Percentiles rank a stretch among this genome's conserved stretches.
phyloP scores from a whole-genome alignment of 2,797 vertebrate species.

The Semaprochilodus insignis region DNA sequence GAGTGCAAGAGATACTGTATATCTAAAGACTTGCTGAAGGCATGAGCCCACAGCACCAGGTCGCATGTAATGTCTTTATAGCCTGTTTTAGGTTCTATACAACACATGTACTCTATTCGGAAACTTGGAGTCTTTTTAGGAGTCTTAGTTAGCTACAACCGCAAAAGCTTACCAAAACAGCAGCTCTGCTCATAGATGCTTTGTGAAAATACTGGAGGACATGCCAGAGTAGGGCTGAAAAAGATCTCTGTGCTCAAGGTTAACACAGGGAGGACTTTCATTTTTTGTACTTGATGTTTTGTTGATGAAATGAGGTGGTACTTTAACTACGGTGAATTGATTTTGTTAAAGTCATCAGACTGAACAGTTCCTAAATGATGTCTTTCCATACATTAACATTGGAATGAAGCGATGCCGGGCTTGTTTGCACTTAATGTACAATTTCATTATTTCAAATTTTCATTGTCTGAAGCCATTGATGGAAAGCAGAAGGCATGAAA shows the following conservation, averaged over 20 bases:
- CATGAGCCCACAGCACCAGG: too few relatives aligned
- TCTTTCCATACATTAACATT: neutral
- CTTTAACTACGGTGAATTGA: neutral
- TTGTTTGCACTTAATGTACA: neutral
- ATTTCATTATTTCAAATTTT: too few relatives aligned
- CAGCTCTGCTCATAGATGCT: neutral
- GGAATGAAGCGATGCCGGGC: neutral
- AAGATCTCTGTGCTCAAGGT: neutral
- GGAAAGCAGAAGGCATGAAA: neutral
- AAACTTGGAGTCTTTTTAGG: too few relatives aligned
- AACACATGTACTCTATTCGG: neutral
- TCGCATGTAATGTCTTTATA: too few relatives aligned
- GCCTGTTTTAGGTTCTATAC: neutral
- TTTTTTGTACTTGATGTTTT: conserved; percentile 7
- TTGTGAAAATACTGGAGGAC: neutral
- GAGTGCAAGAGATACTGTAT: neutral
- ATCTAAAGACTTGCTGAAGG: too few relatives aligned
- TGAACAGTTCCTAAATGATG: neutral
- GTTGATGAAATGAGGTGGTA: neutral
- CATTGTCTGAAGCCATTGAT: neutral
- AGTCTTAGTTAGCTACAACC: neutral
- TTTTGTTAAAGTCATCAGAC: neutral
- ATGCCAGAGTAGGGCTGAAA: neutral
- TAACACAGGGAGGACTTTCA: neutral
- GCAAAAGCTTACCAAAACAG: neutral